A percentile compares a stretch with the other conserved stretches of the same genome.
Evolutionary conservation across 1,140 invertebrate species (phyloP).

Genomic region (Eueides isabella): DNA sequence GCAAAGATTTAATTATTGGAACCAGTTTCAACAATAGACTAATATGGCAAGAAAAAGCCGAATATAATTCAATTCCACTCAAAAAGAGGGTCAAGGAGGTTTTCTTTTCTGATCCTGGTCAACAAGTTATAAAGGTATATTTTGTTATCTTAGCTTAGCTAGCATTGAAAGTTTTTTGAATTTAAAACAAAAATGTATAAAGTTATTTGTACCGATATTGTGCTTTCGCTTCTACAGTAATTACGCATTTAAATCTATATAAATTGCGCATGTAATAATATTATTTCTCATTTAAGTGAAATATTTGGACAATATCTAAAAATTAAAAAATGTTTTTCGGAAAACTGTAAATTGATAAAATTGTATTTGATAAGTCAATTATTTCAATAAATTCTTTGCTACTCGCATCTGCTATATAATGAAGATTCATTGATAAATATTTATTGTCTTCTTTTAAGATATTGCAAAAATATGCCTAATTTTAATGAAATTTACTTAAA

Average conservation of each 20-base stretch:
- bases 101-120: constrained; percentile 71
- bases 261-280: neutral
- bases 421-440: neutral
- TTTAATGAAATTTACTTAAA: no score
- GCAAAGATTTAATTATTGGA: constrained; percentile 74
- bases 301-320: constrained; percentile 1
- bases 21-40: constrained; percentile 70
- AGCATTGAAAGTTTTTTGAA: no score
- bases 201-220: no score
- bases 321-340: neutral
- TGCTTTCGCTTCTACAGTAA: no score
- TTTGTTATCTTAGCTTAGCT: neutral
- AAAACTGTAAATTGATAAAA: no score
- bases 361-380: neutral
- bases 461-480: neutral
- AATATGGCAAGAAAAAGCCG: constrained; percentile 68
- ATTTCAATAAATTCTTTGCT: neutral
- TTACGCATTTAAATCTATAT: no score
- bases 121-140: constrained; percentile 73
- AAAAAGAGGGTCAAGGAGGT: constrained; percentile 77
- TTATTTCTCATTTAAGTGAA: neutral
- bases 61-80: constrained; percentile 70
- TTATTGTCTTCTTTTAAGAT: neutral
- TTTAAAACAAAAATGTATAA: no score
- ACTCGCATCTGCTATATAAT: no score